Conservation (phyloP, 2,888 invertebrate species). For the Melieria crassipennis region DNA sequence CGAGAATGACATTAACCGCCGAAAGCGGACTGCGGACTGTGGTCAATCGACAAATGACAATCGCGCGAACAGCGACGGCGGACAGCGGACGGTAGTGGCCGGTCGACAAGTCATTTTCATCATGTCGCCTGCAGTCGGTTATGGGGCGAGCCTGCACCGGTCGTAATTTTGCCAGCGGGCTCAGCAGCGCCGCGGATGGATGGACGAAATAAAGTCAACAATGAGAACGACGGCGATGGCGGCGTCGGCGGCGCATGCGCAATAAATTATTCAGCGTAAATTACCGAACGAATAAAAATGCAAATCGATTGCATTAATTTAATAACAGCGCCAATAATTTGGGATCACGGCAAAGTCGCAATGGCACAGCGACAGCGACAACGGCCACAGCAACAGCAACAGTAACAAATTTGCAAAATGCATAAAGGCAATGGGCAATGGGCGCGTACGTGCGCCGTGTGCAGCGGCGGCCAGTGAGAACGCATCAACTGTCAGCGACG, state of each 20-base stretch:
- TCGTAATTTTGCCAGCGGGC: no score
- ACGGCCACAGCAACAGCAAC: background rate
- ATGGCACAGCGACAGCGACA: constrained; percentile 10
- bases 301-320: constrained; percentile 48
- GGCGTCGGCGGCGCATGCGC: constrained; percentile 22
- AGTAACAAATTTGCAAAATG: background rate
- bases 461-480: background rate
- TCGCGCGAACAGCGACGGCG: constrained; percentile 1
- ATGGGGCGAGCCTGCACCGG: background rate
- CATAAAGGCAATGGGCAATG: no score
- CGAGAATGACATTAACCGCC: constrained; percentile 19
- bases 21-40: background rate
- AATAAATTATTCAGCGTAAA: constrained; percentile 58
- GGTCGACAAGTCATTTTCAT: constrained; percentile 32
- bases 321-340: constrained; percentile 56
- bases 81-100: background rate
- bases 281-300: constrained; percentile 54
- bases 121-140: constrained; percentile 8
- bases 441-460: background rate
- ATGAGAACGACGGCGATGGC: background rate
- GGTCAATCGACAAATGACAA: constrained; percentile 13
- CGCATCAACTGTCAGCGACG: constrained; percentile 16
- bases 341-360: constrained; percentile 22
- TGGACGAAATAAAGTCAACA: background rate
- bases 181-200: background rate